Evolutionary conservation across 2,113 vertebrate genomes (phyloP).

Genomic region (Thomomys bottae): DNA sequence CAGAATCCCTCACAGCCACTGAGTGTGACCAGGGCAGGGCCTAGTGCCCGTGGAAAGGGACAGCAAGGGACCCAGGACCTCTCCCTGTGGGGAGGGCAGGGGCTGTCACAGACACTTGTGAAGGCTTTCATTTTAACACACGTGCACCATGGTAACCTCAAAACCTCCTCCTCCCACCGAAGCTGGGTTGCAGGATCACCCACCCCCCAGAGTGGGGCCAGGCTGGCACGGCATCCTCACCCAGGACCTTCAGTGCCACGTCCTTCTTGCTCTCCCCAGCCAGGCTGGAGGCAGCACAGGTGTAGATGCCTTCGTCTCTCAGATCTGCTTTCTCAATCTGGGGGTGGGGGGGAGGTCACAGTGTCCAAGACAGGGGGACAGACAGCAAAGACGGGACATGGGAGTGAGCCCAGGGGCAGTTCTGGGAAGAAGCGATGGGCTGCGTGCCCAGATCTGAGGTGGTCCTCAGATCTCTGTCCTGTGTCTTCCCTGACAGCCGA

Average conservation of each 20-base stretch:
- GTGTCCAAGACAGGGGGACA: not conserved
- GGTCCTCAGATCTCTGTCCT: not conserved
- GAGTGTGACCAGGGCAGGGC: not conserved
- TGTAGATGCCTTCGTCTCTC: constrained; percentile 88
- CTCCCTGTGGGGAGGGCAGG: too few species aligned
- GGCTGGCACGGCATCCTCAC: constrained; percentile 70
- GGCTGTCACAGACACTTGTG: too few species aligned
- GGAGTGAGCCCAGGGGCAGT: not conserved
- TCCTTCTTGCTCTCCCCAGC: constrained; percentile 86
- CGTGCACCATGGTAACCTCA: rapidly evolving
- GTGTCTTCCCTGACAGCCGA: not conserved
- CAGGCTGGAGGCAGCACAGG: constrained; percentile 87
- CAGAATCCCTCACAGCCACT: rapidly evolving
- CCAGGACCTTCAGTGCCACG: constrained; percentile 84
- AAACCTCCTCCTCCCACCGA: rapidly evolving
- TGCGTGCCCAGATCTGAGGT: not conserved
- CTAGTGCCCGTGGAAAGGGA: too few species aligned
- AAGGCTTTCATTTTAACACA: not conserved
- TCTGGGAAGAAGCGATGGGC: not conserved
- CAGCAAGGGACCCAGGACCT: too few species aligned
- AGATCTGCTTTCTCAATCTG: constrained; percentile 80
- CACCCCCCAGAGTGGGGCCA: rapidly evolving
- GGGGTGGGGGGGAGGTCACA: not conserved
- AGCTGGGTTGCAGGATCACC: not conserved
- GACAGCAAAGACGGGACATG: rapidly evolving